Conservation (phyloP, 2,113 vertebrate genomes). For the Tragelaphus imberbis region DNA sequence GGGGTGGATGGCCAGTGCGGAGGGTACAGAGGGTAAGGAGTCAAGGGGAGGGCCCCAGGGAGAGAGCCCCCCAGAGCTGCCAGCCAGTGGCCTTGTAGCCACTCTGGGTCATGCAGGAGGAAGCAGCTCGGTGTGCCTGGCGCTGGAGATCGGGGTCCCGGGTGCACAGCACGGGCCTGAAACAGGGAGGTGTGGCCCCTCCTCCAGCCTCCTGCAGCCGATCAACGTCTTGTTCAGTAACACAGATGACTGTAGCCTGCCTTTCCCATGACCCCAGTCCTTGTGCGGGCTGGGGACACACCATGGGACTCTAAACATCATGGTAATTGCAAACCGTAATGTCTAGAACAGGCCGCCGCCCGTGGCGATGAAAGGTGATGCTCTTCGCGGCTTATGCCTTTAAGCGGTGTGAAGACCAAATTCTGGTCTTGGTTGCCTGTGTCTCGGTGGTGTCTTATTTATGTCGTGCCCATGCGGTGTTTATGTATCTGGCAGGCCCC, state of each 20-base stretch:
- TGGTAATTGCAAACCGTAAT: not conserved
- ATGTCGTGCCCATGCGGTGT: not conserved
- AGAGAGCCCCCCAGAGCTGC: not conserved
- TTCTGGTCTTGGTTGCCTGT: not conserved
- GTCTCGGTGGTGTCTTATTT: not conserved
- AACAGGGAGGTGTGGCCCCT: fast-evolving
- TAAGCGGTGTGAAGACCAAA: not conserved
- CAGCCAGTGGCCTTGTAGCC: fast-evolving
- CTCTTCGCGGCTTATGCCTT: fast-evolving
- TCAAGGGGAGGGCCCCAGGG: not conserved
- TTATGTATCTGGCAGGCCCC: not conserved
- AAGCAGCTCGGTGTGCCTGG: fast-evolving
- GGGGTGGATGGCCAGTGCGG: fast-evolving
- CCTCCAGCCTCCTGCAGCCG: fast-evolving
- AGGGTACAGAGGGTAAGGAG: too few relatives aligned
- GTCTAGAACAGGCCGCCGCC: not conserved
- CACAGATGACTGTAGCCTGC: fast-evolving
- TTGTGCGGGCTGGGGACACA: fast-evolving
- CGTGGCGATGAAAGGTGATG: fast-evolving
- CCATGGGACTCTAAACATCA: fast-evolving
- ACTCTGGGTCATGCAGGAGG: not conserved
- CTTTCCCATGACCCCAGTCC: not conserved
- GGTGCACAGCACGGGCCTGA: fast-evolving
- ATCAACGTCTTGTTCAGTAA: fast-evolving
- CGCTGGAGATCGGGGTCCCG: fast-evolving